Evolutionary conservation across 2,797 vertebrate species (phyloP), one percentile per base, ranked within the genome.

Genomic region (Liparis tanakae): DNA sequence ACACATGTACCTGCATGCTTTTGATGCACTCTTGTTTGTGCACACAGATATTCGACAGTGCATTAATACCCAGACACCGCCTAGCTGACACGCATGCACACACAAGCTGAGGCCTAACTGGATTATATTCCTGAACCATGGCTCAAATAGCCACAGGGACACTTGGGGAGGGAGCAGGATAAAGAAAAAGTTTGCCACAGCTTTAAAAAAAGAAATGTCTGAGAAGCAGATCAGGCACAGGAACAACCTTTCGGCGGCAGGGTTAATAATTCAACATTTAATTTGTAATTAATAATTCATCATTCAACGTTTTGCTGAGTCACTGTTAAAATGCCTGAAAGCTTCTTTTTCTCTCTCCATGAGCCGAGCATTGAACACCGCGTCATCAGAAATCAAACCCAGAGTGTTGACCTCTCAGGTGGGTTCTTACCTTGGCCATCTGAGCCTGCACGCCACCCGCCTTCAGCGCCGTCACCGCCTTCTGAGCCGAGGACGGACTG

Each of bases 371-470:
- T 68, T 54, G n/a, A 33, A 37, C 22, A 60, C 1, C 14, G 13
- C 18, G 1, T 15, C 4, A 34, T 41, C 14, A 44, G 8, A 65
- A 66, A 79, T 33, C 37, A 76, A 58, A 8, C 17, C 25, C 18
- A 0, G 14, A 18, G 67, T 18, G 8, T 14, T 58, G 44, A 69
- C 12, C 30, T 56, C 17, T 73, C 15, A 15, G 46, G 34, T 1
- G 0, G 10, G 10, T 50, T 85, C 72, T 87, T 92, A 97, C 96
- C 95, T 97, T 97, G 80, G 96, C 96, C 96, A 97, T 97, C 89
- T 97, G 96, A 9, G 96, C 96, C 91, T 97, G 96, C 10, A 97
- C 94, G 3, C 96, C 96, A 0, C 93, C 96, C 39, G 96, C 93
- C 88, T 96, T 97, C 78, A 97, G 91, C 0, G 96, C 96, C 0